Conservation (phyloP, 2,888 invertebrate genomes). For the Alcis repandata region DNA sequence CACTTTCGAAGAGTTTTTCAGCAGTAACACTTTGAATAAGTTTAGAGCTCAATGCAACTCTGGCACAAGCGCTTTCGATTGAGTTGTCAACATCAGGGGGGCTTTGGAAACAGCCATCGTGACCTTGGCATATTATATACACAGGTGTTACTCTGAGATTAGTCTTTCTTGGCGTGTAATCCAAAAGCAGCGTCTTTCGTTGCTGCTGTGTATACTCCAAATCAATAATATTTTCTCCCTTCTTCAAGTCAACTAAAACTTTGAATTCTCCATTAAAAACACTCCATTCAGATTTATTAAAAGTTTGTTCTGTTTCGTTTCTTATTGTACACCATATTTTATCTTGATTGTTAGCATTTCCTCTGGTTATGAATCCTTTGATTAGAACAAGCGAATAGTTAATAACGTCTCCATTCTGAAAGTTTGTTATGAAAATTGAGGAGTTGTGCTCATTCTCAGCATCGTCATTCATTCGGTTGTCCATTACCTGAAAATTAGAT, state of each 20-base stretch:
- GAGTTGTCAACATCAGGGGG: conserved; percentile 88
- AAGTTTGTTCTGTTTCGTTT: conserved; percentile 69
- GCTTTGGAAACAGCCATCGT: conserved; percentile 92
- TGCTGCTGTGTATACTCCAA: conserved; percentile 85
- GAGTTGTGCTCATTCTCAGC: conserved; percentile 78
- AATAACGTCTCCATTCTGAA: conserved; percentile 87
- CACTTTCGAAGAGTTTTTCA: conserved; percentile 94
- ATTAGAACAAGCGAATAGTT: conserved; percentile 88
- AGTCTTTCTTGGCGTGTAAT: conserved; percentile 86
- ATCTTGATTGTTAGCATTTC: conserved; percentile 74
- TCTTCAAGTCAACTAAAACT: conserved; percentile 87
- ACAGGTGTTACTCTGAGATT: conserved; percentile 91
- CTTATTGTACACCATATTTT: conserved; percentile 77
- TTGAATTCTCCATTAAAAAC: conserved; percentile 90
- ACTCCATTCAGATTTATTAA: conserved; percentile 84
- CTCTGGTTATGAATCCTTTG: conserved; percentile 86
- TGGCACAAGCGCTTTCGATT: conserved; percentile 90
- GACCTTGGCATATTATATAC: conserved; percentile 93
- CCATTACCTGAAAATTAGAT: conserved; percentile 82
- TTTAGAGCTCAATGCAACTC: conserved; percentile 92
- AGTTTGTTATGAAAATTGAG: conserved; percentile 85
- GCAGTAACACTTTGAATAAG: conserved; percentile 95
- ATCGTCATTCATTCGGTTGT: conserved; percentile 78
- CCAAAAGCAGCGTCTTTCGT: conserved; percentile 78
- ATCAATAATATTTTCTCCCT: conserved; percentile 88